Base-by-base conservation (phyloP, 2,113 vertebrate genomes). In the Alligator mississippiensis region DNA sequence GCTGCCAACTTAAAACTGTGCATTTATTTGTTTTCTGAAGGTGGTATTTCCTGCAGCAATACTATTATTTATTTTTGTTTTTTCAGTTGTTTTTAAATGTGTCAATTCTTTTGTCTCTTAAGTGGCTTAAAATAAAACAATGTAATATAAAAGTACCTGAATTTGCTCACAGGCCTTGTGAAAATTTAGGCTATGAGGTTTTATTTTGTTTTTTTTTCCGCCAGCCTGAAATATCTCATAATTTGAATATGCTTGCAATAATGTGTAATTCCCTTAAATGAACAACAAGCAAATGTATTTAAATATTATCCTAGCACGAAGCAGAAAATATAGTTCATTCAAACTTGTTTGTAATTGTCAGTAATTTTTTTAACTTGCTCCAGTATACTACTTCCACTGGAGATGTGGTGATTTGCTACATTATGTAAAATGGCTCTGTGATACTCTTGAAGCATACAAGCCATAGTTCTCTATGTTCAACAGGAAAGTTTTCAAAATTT, bases 401-500 rank as follows among this genome's bases (percentile, higher is more conserved):
- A 90, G 9, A 4, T 4, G 5, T 5, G 24, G 54, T 16, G 21
- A 1, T 66, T 54, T 22, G 25, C 66, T 75, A 2, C 72, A 64
- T 58, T 80, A 87, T 58, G 60, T 59, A 34, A 92, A 79, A 54
- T 85, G 63, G 16, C 74, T 16, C 25, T 1, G 5, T 58, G 66
- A 19, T 85, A 4, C 76, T 60, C 57, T 4, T 18, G n/a, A 76
- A 38, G 59, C 93, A 55, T 27, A 54, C 21, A 4, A 7, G 30
- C 11, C 74, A 78, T 18, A 1, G 5, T 16, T 27, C 85, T 34
- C 47, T 47, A 47, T 47, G 47, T 47, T 47, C 10, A 91, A 47
- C 15, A 58, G 1, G 70, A 86, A 79, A 86, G 83, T 59, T 80
- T 81, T 94, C 92, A 93, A 62, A 89, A 89, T 81, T 93, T 57